Base-by-base conservation (phyloP, 2,888 invertebrate species). In the Amphipyra berbera region DNA sequence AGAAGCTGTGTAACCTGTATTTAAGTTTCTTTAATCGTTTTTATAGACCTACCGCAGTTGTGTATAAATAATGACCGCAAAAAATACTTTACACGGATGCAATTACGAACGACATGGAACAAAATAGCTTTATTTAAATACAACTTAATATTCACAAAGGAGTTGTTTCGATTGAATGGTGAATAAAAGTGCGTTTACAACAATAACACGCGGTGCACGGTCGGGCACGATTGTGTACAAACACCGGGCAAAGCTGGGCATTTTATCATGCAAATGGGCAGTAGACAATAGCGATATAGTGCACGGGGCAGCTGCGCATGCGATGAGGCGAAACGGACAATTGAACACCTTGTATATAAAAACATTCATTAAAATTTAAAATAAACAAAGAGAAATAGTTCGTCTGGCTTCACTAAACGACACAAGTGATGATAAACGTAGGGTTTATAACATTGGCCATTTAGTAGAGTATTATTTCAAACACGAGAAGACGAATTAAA, bases 191-290 rank as follows among this genome's bases (percentile, higher is more conserved):
- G 33, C 49, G 42, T 71, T 48, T 57, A 21, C 50, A 76, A 72
- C 44, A 76, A 72, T 45, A 72, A 61, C 76, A 64, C 41, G 76
- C 41, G 64, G 76, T 47, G 72, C 42, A 12, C 52, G 72, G 27
- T 45, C 21, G 52, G 42, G 27, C 53, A 5, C 50, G 49, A 13
- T 63, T 70, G 76, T 75, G 44, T 75, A 75, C 54, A 52, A 49
- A 75, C 57, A 45, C 37, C 55, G 65, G 56, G 42, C 63, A 57
- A 60, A 33, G 38, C 54, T 76, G 66, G 60, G 46, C 54, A 60
- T 60, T 76, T 61, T 72, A 61, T 76, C 67, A 72, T 72, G 73
- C 73, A 76, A 72, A 72, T 72, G 76, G 15, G 57, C 41, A 52
- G 12, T 57, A 27, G 69, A 55, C 55, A 48, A 41, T 63, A 44